Evolutionary conservation across 2,888 invertebrate species (phyloP), one percentile per base, ranked within the genome.

Genomic region (Phymatocera aterrima): DNA sequence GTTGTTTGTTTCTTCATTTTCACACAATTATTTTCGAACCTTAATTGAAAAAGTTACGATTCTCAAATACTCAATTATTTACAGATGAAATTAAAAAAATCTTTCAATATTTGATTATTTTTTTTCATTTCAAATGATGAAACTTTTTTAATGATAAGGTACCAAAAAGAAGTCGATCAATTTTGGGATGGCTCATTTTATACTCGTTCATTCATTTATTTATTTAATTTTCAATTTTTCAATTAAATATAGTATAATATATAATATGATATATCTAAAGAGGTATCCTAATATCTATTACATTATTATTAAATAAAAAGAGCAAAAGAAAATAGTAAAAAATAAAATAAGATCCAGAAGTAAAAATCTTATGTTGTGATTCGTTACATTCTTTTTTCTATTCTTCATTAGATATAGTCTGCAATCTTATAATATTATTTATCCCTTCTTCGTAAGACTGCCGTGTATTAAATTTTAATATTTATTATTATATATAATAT

Each of bases 401-500:
- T 34, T n/a, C n/a, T n/a, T n/a, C n/a, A 48, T 72, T 31, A 8
- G n/a, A n/a, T n/a, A n/a, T n/a, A n/a, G n/a, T n/a, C n/a, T n/a
- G n/a, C n/a, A n/a, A n/a, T n/a, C 61, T 51, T 37, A 72, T 18
- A 24, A 72, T 43, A 64, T 31, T 64, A 34, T 64, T n/a, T n/a
- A n/a, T n/a, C n/a, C 31, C 61, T 37, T n/a, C 34, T 51, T 64
- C 18, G 21, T 72, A 81, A 84, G 85, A 87, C 81, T 84, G 83
- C 85, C 83, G 85, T n/a, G n/a, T 82, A 83, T 84, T 84, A 85
- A 85, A 84, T 86, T 83, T 83, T 85, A 85, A 85, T 86, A 85
- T 81, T 83, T 81, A 81, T 83, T 82, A 85, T 85, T 68, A 51
- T 51, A 8, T 51, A 72, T 72, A 72, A 72, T 64, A 64, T 64